Conservation (phyloP, 2,113 vertebrate genomes). For the Apodemus speciosus region DNA sequence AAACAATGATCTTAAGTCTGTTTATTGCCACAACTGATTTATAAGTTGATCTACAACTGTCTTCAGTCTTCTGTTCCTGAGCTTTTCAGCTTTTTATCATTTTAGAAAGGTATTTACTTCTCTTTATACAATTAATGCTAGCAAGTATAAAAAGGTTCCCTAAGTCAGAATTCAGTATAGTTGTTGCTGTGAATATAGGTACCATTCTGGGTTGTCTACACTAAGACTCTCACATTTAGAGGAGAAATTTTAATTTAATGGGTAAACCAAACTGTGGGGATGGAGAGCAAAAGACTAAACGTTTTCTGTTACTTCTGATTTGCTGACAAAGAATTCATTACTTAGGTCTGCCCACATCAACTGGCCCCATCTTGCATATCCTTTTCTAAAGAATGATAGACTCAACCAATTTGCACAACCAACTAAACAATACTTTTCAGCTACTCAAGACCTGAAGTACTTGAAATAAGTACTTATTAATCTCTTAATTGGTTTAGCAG, state of each 20-base stretch:
- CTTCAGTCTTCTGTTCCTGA: constrained; percentile 49
- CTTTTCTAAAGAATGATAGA: constrained; percentile 35
- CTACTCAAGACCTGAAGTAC: constrained; percentile 53
- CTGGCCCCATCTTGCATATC: constrained; percentile 19
- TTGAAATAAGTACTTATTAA: constrained; percentile 74
- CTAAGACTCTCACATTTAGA: constrained; percentile 35
- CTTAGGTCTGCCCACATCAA: constrained; percentile 44
- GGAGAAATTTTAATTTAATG: constrained; percentile 28
- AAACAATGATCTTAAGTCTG: constrained; percentile 69
- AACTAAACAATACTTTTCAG: constrained; percentile 54
- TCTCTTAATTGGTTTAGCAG: constrained; percentile 74
- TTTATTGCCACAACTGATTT: constrained; percentile 67
- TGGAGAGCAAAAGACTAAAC: not conserved
- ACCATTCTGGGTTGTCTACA: constrained; percentile 40
- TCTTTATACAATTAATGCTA: constrained; percentile 61
- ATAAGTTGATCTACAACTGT: constrained; percentile 58
- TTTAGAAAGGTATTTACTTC: constrained; percentile 51
- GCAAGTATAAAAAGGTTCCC: constrained; percentile 40
- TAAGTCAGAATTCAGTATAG: constrained; percentile 53
- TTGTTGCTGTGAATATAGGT: constrained; percentile 47
- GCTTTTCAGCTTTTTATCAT: constrained; percentile 55
- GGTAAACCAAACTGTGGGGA: constrained; percentile 23
- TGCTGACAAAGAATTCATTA: constrained; percentile 20
- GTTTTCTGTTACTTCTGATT: constrained; percentile 3
- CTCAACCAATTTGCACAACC: constrained; percentile 53